Base-by-base conservation (phyloP, 2,797 vertebrate genomes). In the Acipenser transmontanus region DNA sequence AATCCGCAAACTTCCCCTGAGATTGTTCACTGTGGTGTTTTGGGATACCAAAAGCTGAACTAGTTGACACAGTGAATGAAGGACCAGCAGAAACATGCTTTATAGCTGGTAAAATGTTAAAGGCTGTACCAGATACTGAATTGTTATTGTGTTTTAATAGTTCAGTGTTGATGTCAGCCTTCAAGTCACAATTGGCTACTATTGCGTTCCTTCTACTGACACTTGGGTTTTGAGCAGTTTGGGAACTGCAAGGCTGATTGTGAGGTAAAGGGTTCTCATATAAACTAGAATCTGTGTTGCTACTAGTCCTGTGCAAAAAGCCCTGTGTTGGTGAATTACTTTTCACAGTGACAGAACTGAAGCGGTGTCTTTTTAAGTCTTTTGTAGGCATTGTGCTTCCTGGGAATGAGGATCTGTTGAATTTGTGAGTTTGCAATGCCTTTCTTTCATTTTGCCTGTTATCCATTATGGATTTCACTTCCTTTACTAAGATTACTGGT, bases 11-110 rank as follows among this genome's bases (percentile, higher is more conserved):
- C 73, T 79, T 71, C 78, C 75, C 79, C 81, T 82, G 81, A 87
- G 82, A 74, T 78, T 66, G 81, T 69, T 83, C 78, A 68, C 60
- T 62, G 77, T 76, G 78, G 77, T 71, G 79, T 75, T 83, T 81
- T 50, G 72, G 75, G 61, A 67, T 49, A 59, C 65, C 48, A 72
- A 81, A 68, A 72, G 76, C 70, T 70, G 84, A 81, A 82, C 83
- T 81, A 50, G 50, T 11, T 49, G 67, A 59, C 48, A 9, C 52
- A 49, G 34, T 34, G 34, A 34, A 34, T 34, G 34, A 34, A 34
- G 34, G 34, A 34, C 34, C 34, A 34, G 34, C 34, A 34, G 34
- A 34, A 34, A 34, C 4, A 34, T 34, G 34, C 34, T 34, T 34
- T 34, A 34, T 34, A 34, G 2, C 2, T 34, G 34, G 34, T 34